Evolutionary conservation across 2,888 invertebrate genomes (phyloP).

Genomic region (Xestoiulus laeticollis): DNA sequence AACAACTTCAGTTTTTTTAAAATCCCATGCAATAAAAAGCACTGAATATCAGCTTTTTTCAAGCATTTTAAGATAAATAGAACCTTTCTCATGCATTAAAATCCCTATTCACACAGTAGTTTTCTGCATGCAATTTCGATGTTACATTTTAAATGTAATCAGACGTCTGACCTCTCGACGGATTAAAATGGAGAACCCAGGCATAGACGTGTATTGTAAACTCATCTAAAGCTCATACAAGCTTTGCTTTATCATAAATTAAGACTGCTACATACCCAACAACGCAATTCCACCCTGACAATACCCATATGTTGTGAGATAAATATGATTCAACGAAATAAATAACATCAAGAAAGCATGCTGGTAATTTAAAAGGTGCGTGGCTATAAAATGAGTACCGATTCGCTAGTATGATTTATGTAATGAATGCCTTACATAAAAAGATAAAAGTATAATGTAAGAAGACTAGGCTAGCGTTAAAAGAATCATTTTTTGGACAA

Average conservation of each 20-base stretch:
- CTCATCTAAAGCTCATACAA: background rate
- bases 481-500: background rate
- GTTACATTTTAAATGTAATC: background rate
- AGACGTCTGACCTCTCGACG: background rate
- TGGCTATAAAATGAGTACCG: conserved; percentile 18
- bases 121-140: background rate
- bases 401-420: conserved; percentile 15
- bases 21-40: no score
- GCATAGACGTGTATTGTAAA: background rate
- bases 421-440: background rate
- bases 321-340: background rate
- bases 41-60: no score
- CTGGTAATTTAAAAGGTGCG: background rate
- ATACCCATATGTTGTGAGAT: background rate
- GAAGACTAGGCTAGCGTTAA: conserved; percentile 37
- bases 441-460: background rate
- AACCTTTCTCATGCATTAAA: no score
- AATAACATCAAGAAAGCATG: conserved; percentile 27
- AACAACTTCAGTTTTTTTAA: no score
- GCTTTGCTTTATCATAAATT: conserved; percentile 11
- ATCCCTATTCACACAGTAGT: no score
- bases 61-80: no score
- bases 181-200: background rate
- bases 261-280: background rate
- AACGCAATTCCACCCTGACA: background rate